These are phyloP conservation scores for Zophobas atratus DNA, from an alignment of 1,140 invertebrate genomes.

Conservation along the genomic window DNA sequence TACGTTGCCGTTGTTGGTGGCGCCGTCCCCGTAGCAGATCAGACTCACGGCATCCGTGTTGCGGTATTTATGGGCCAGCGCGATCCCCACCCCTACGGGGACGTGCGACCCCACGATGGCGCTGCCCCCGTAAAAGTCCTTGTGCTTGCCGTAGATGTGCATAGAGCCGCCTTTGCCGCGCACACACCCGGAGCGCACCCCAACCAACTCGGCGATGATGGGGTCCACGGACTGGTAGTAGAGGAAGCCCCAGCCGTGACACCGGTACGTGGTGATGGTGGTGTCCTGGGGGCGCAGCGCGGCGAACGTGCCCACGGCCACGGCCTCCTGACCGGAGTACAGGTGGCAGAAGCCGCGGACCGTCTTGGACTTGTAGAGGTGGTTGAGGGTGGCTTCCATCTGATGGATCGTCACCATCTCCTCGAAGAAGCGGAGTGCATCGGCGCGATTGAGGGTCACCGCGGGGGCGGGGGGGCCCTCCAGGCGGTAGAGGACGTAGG, in stretches of 20 bases:
- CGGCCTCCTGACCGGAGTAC: slow-evolving; percentile 81
- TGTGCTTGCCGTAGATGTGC: slow-evolving; percentile 87
- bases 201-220: slow-evolving; percentile 93
- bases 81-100: slow-evolving; percentile 95
- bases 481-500: too few species aligned
- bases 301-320: slow-evolving; percentile 91
- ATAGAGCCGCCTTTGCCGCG: slow-evolving; percentile 97
- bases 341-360: slow-evolving; percentile 65
- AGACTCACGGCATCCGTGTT: slow-evolving; percentile 88
- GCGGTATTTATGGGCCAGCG: slow-evolving; percentile 92
- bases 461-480: too few species aligned
- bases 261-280: slow-evolving; percentile 97
- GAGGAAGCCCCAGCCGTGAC: slow-evolving; percentile 97
- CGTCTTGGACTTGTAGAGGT: slow-evolving; percentile 70
- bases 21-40: slow-evolving; percentile 96
- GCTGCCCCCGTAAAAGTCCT: slow-evolving; percentile 96
- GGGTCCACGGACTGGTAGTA: slow-evolving; percentile 76
- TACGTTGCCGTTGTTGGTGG: slow-evolving; percentile 94
- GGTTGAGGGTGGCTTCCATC: slow-evolving; percentile 95
- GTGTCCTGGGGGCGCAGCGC: slow-evolving; percentile 88
- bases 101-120: slow-evolving; percentile 99
- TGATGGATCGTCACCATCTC: slow-evolving; percentile 92
- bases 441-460: slow-evolving; percentile 61
- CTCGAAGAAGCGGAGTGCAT: slow-evolving; percentile 84
- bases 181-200: slow-evolving; percentile 88